Base-by-base conservation (phyloP, 2,888 invertebrate genomes). In the Thera britannica region DNA sequence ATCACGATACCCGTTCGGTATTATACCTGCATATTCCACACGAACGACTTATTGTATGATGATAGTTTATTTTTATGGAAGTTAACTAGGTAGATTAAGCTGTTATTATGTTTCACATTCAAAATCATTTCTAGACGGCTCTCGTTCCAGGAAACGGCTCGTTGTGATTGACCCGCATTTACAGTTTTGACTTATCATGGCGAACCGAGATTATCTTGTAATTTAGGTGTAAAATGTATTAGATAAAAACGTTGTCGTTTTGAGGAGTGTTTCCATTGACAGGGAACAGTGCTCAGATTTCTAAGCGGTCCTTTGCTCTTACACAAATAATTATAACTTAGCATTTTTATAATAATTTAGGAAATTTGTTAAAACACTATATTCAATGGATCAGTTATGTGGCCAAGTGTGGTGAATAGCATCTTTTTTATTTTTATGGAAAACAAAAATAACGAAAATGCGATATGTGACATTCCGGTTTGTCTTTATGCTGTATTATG, bases 261-360 rank as follows among this genome's bases (percentile, higher is more conserved):
- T 89, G 88, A 86, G 88, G 84, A 83, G 83, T 87, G 88, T 89
- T 88, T 79, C 87, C 86, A 80, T 75, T 78, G 84, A 82, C 81
- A 78, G 80, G 87, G 87, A 83, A 85, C 87, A 83, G 85, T 86
- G 87, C 90, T 90, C 89, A 85, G 89, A 87, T 85, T 84, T 86
- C 84, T 87, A 90, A 82, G 83, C 83, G 88, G 90, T 88, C 89
- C 86, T 86, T 88, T 88, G 87, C 90, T 92, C 90, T 87, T 89
- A 92, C 90, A 93, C 92, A 90, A 92, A 87, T 92, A 91, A 92
- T 90, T 92, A 89, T 92, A 93, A 92, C 91, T 92, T 93, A 93
- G 92, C 92, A 89, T 92, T 93, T 93, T 93, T 93, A 93, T 93
- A 89, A 92, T 93, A 89, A 91, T 93, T 92, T 92, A 92, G 92